phyloP scores from a whole-genome alignment of 1,140 invertebrate genomes.

The Goniozus legneri region DNA sequence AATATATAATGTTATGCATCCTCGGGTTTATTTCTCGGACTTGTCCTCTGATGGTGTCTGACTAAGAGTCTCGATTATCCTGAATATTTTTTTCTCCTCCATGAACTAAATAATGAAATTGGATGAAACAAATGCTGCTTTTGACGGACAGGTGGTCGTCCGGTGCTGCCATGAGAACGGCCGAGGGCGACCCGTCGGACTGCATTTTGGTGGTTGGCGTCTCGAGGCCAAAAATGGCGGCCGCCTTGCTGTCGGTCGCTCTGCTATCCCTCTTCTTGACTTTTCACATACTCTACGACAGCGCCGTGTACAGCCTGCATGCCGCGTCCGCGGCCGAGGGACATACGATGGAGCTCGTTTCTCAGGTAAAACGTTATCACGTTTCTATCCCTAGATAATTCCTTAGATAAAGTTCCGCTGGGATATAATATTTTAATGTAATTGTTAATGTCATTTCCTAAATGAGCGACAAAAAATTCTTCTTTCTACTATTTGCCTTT shows the following conservation, averaged over 20 bases:
- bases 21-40: too few relatives aligned
- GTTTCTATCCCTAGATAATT: too few relatives aligned
- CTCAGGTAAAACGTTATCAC: too few relatives aligned
- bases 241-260: conserved; percentile 72
- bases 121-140: conserved; percentile 2
- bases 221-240: conserved; percentile 74
- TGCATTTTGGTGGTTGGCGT: conserved; percentile 76
- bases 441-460: too few relatives aligned
- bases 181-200: conserved; percentile 73
- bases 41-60: too few relatives aligned
- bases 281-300: conserved; percentile 78
- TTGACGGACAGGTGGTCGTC: conserved; percentile 66
- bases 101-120: neutral
- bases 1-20: too few relatives aligned
- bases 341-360: conserved; percentile 27
- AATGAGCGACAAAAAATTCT: too few relatives aligned
- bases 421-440: too few relatives aligned
- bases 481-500: too few relatives aligned
- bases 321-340: conserved; percentile 48
- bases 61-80: too few relatives aligned
- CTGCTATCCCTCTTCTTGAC: conserved; percentile 75
- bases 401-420: too few relatives aligned
- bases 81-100: neutral
- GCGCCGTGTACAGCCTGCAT: conserved; percentile 75
- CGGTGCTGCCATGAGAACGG: conserved; percentile 71